Conservation (phyloP, 2,888 invertebrate species). For the Himalopsyche kuldschensis region DNA sequence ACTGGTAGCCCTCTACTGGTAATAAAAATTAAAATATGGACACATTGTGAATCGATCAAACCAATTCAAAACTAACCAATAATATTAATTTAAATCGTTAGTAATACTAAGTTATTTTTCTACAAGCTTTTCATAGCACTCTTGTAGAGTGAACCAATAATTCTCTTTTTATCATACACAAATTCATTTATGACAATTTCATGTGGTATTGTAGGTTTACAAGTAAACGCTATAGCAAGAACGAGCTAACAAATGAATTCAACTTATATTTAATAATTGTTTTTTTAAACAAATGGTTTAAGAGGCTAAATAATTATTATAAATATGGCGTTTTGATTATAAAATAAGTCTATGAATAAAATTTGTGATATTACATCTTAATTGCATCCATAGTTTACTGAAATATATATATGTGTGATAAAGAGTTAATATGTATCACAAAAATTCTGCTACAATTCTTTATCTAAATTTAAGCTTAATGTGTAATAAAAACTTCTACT, state of each 20-base stretch:
- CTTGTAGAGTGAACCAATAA: background rate
- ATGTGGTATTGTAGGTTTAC: background rate
- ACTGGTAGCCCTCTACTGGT: background rate
- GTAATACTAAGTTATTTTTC: background rate
- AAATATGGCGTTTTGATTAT: background rate
- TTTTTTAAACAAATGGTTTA: background rate
- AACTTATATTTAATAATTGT: slow-evolving; percentile 40
- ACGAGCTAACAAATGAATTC: background rate
- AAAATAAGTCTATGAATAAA: background rate
- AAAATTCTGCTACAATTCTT: background rate
- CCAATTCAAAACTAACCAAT: background rate
- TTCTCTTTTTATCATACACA: background rate
- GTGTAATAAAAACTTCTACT: background rate
- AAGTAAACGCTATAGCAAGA: background rate
- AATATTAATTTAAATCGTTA: background rate
- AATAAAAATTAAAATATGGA: background rate
- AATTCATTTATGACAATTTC: background rate
- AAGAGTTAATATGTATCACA: background rate
- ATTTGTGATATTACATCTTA: background rate
- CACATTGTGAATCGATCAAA: background rate
- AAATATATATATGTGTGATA: background rate
- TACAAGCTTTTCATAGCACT: background rate
- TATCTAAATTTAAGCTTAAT: background rate
- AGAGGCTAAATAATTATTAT: background rate
- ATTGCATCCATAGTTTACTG: background rate